Percentiles rank a stretch among this genome's conserved stretches.
phyloP scores from a whole-genome alignment of 2,888 invertebrate genomes.

The Drosophila ezoana region DNA sequence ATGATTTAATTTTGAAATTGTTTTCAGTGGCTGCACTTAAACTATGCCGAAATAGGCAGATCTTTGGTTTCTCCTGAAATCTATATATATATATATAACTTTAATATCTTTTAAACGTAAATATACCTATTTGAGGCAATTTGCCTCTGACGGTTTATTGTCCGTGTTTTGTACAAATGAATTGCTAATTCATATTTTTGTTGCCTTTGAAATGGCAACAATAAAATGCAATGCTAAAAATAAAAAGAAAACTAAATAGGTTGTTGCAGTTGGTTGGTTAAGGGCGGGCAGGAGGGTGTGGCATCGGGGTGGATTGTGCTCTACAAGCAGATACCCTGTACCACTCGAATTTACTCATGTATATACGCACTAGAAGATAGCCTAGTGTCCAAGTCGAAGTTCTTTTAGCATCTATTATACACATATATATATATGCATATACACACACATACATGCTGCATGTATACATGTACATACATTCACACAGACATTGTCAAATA shows the following conservation, averaged over 20 bases:
- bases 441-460: too few species aligned
- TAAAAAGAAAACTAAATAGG: slow-evolving; percentile 5
- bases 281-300: too few species aligned
- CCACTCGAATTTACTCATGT: too few species aligned
- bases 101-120: background rate
- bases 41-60: background rate
- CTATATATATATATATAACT: background rate
- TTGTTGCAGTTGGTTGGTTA: background rate
- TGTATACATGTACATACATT: too few species aligned
- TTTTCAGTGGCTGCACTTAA: background rate
- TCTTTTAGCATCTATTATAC: too few species aligned
- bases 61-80: background rate
- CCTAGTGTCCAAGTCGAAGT: too few species aligned
- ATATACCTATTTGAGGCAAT: slow-evolving; percentile 9
- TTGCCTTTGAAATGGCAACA: slow-evolving; percentile 9
- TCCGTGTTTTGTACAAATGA: slow-evolving; percentile 5
- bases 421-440: too few species aligned
- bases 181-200: slow-evolving; percentile 6
- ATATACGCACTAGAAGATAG: too few species aligned
- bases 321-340: too few species aligned
- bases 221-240: slow-evolving; percentile 12
- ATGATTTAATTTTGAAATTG: background rate
- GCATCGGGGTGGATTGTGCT: too few species aligned
- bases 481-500: too few species aligned
- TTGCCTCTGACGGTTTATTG: slow-evolving; percentile 13